Evolutionary conservation across 2,797 vertebrate genomes (phyloP).

Genomic region (Clarias platycephalus): DNA sequence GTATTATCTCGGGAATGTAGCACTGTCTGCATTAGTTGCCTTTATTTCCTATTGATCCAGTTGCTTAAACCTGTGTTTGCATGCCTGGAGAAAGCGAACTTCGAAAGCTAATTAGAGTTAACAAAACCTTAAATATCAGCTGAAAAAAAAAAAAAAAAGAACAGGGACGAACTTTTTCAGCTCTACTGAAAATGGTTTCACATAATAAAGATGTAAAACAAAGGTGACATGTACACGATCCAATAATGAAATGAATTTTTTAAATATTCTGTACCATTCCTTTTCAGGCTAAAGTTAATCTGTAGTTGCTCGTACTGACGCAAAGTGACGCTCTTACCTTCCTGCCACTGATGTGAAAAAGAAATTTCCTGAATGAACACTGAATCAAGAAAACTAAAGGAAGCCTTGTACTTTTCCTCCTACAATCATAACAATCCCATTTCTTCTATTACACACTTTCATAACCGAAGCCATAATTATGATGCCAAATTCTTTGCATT

Average conservation of each 20-base stretch:
- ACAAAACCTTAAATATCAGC: slow-evolving; percentile 45
- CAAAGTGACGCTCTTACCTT: slow-evolving; percentile 20
- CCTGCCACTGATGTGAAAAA: neutral
- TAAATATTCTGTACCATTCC: neutral
- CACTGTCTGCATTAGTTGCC: slow-evolving; percentile 16
- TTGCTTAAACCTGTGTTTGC: slow-evolving; percentile 41
- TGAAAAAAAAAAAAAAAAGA: neutral
- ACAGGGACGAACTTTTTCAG: neutral
- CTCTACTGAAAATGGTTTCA: neutral
- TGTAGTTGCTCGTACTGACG: slow-evolving; percentile 26
- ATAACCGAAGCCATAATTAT: neutral
- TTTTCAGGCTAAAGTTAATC: slow-evolving; percentile 38
- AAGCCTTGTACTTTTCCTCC: neutral
- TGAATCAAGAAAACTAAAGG: neutral
- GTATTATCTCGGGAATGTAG: slow-evolving; percentile 44
- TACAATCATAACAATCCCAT: neutral
- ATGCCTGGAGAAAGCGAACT: slow-evolving; percentile 24
- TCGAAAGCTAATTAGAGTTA: slow-evolving; percentile 40
- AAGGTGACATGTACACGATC: neutral
- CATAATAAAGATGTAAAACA: neutral
- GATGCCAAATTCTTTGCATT: neutral
- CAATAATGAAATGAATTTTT: neutral
- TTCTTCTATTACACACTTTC: neutral
- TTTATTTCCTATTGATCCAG: slow-evolving; percentile 59
- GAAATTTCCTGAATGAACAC: neutral